Conservation (phyloP, 2,888 invertebrate species). For the Drosophila formosana region DNA sequence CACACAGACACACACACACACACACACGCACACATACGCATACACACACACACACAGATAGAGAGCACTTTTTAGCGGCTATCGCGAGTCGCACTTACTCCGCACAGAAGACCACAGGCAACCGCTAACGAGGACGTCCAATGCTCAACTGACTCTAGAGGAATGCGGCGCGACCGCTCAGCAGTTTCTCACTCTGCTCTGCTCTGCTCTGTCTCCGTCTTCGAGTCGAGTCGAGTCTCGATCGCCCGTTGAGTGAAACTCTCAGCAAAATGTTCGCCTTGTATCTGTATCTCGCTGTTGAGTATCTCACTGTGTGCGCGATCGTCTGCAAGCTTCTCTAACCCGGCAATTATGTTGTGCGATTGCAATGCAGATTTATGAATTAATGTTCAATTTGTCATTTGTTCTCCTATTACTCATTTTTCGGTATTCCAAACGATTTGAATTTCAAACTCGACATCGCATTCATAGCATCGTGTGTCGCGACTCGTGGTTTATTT, state of each 20-base stretch:
- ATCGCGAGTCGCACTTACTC: slow-evolving; percentile 43
- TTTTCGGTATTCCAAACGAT: slow-evolving; percentile 12
- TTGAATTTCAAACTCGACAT: slow-evolving; percentile 37
- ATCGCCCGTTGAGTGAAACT: slow-evolving; percentile 69
- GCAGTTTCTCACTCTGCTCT: slow-evolving; percentile 18
- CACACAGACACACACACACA: slow-evolving; percentile 6
- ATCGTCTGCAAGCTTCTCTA: slow-evolving; percentile 40
- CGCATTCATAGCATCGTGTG: slow-evolving; percentile 2
- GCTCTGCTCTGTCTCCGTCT: slow-evolving; percentile 5
- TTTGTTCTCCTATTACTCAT: slow-evolving; percentile 1
- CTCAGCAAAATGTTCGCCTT: slow-evolving; percentile 27
- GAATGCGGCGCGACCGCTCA: slow-evolving; percentile 60
- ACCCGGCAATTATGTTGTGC: slow-evolving; percentile 33
- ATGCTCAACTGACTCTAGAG: slow-evolving; percentile 81
- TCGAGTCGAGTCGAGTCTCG: neutral
- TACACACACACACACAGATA: neutral
- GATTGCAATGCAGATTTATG: slow-evolving; percentile 37
- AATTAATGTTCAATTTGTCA: slow-evolving; percentile 49
- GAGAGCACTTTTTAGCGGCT: slow-evolving; percentile 13
- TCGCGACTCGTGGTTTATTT: slow-evolving; percentile 9
- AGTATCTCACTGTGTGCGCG: slow-evolving; percentile 18
- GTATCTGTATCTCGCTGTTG: slow-evolving; percentile 14
- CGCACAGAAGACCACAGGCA: slow-evolving; percentile 71
- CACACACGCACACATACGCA: slow-evolving; percentile 17
- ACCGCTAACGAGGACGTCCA: slow-evolving; percentile 84